Base-by-base conservation (phyloP, 2,797 vertebrate genomes). In the Crenichthys baileyi region DNA sequence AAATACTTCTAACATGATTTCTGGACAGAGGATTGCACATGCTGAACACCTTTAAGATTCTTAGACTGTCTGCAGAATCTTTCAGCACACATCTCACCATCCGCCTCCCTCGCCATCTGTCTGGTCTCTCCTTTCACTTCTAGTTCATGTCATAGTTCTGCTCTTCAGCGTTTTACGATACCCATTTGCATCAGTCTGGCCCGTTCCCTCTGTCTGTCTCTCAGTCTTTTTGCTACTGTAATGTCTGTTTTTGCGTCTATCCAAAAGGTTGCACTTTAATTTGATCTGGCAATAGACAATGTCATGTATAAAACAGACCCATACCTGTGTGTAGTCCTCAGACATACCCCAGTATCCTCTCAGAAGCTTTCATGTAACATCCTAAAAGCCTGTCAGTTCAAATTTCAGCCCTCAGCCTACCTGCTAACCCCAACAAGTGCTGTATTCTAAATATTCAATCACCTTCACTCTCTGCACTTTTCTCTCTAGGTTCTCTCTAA, bases 81-180 rank as follows among this genome's bases (percentile, higher is more conserved):
- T 85, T 77, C 85, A 83, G 80, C 77, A 74, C 60, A 79, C 70
- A 72, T 88, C 81, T 83, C 82, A 77, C 78, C 55, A 55, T 76
- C 83, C 65, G 76, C 88, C 84, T 90, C 84, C 67, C 18, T 77
- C 77, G 9, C 87, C 91, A 89, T 90, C 89, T 90, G 85, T 74
- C 84, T 77, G 85, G 83, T 81, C 74, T 86, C 82, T 84, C 79
- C 81, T 81, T 83, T 90, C 82, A 76, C 86, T 87, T 85, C 70
- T 8, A 31, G 70, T 87, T 55, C 76, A 86, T 87, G 83, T 88
- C 85, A 88, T 24, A 74, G 79, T 76, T 78, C 73, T 79, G 78
- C 70, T 85, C 74, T 80, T 80, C 80, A 83, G 82, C 76, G 74
- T 85, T 87, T 88, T 67, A 79, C 67, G 29, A 73, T 76, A 80